A percentile compares a stretch with the other conserved stretches of the same genome.
phyloP scores from a whole-genome alignment of 2,797 vertebrate species.

The Aythya fuligula region DNA sequence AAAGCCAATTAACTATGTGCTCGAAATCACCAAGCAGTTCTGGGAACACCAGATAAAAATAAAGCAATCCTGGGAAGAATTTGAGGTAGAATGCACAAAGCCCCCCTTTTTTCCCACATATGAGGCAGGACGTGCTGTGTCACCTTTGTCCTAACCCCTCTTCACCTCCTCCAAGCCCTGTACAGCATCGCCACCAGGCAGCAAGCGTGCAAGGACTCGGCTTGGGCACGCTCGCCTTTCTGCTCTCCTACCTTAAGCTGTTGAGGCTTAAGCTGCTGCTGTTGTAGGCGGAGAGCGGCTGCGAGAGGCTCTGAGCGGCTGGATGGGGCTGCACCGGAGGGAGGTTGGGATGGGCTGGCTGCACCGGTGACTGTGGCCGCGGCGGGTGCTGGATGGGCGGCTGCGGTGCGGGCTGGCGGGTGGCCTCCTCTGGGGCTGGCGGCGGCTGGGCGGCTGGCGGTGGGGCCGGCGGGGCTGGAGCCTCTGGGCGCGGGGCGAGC shows the following conservation, averaged over 20 bases:
- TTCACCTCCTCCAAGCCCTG: background rate
- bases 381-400: constrained; percentile 69
- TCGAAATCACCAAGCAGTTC: background rate
- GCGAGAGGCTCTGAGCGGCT: constrained; percentile 84
- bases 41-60: background rate
- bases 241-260: constrained; percentile 86
- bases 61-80: background rate
- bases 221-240: accelerated
- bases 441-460: constrained; percentile 77
- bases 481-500: constrained; percentile 48
- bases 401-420: constrained; percentile 74
- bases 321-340: constrained; percentile 79
- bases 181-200: background rate
- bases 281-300: constrained; percentile 88
- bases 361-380: constrained; percentile 81
- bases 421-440: constrained; percentile 59
- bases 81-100: background rate
- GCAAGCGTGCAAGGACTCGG: accelerated
- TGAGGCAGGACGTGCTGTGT: background rate
- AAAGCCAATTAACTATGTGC: background rate
- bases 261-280: constrained; percentile 91
- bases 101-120: background rate
- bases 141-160: background rate
- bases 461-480: constrained; percentile 13
- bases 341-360: constrained; percentile 78